Base-by-base conservation (phyloP, 2,888 invertebrate species). In the Chymomyza procnemis region DNA sequence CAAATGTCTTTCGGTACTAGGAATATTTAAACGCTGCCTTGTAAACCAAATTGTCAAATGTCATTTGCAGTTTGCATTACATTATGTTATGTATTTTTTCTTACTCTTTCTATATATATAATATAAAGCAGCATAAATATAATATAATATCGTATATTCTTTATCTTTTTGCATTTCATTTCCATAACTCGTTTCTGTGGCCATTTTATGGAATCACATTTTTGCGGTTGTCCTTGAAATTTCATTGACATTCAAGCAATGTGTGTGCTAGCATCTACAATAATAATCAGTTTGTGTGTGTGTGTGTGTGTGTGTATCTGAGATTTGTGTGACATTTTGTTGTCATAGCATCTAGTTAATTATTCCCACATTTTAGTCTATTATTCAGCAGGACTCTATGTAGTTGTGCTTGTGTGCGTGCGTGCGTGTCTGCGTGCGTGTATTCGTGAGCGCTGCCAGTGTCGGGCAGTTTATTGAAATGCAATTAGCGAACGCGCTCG, bases 341-440 rank as follows among this genome's bases (percentile, higher is more conserved):
- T 56, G 52, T 34, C 34, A 41, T 59, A 18, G 50, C 68, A 68
- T 69, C 66, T 74, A 80, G 85, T 84, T 83, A 84, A 84, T 84
- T 84, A 84, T 84, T 83, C 73, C 74, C 68, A 73, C 79, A 71
- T 85, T 84, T 85, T 77, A 82, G 83, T 82, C 87, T 87, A 82
- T 81, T 81, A 87, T 82, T 87, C 18, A 54, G 52, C 19, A 70
- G 47, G 60, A 57, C 71, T 57, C 57, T 64, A 48, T 61, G 58
- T 74, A 74, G 71, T 74, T 71, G 76, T 69, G 6, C 26, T 26
- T 26, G 26, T 3, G 26, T 26, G 3, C 3, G 67, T 26, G 26
- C 6, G 26, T 26, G 26, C 8, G 6, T 6, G 1, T 6, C 26
- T 26, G 6, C 8, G 26, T 26, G 0, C 8, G 26, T 26, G 26